Conservation (phyloP, 2,113 vertebrate genomes). For the Rhinogobius similis region DNA sequence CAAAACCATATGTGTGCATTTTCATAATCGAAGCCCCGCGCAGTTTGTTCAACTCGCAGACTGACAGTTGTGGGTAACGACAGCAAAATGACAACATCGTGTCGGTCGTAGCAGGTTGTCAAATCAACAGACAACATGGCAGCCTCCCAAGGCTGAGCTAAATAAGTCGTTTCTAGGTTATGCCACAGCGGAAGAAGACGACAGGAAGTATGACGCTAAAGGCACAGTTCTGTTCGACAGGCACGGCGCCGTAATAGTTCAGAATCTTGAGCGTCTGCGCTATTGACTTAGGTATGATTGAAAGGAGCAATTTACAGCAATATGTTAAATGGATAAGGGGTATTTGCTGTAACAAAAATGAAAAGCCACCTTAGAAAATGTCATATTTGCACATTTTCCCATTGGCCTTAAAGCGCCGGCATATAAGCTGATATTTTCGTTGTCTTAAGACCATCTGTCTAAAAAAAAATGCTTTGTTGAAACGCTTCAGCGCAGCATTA, state of each 20-base stretch:
- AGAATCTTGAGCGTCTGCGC: not conserved
- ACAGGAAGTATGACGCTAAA: not conserved
- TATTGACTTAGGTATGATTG: not conserved
- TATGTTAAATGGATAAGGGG: not conserved
- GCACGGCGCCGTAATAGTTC: not conserved
- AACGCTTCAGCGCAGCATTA: not conserved
- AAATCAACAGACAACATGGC: not conserved
- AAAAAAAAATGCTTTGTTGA: not conserved
- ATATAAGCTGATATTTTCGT: not conserved
- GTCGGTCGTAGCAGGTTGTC: not conserved
- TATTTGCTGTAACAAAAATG: not conserved
- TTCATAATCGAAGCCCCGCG: not conserved
- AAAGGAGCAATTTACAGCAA: not conserved
- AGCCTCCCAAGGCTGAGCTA: not conserved
- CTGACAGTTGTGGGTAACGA: not conserved
- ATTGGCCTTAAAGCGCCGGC: not conserved
- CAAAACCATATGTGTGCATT: not conserved
- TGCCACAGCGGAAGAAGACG: not conserved
- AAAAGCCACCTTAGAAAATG: not conserved
- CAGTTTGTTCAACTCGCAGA: not conserved
- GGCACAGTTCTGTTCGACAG: not conserved
- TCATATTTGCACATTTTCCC: not conserved
- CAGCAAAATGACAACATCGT: not conserved
- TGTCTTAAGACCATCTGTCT: too few species aligned
- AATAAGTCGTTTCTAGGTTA: constrained; percentile 1